Base-by-base conservation (phyloP, 2,888 invertebrate species). In the Sarcophaga variegata region DNA sequence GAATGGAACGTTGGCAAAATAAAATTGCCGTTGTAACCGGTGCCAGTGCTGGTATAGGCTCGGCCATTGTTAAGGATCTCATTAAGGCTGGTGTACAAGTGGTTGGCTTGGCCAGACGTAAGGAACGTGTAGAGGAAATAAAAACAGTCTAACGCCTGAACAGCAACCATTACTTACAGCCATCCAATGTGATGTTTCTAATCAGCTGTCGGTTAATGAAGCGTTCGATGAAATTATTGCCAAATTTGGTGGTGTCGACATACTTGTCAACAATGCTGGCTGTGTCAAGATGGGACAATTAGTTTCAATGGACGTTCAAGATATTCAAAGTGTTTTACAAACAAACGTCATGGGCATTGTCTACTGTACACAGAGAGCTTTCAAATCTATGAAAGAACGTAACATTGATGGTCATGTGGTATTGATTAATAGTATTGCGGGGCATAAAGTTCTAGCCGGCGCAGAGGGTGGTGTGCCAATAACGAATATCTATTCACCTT, bases 11-110 rank as follows among this genome's bases (percentile, higher is more conserved):
- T 71, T 96, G 95, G 95, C 89, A 90, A 6, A 95, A 95, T 86
- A 94, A 95, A 89, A 94, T 95, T 0, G 96, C 95, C 0, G 94
- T 96, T 20, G 95, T 96, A 72, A 96, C 95, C 0, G 96, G 96
- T 2, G 95, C 95, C 12, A 95, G 95, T 90, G 93, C 94, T 0
- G 96, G 96, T 4, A 95, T 96, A 79, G 96, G 95, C 20, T 94
- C 94, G 2, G 94, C 94, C 6, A 93, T 94, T 67, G 92, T 92
- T 6, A 89, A 91, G 86, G 93, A 93, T 79, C 91, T 95, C 54
- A 93, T 94, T 1, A 91, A 93, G 66, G 91, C 93, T 10, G 95
- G 95, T 0, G 88, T 95, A 81, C 93, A 93, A 77, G 95, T 95
- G 0, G 93, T 95, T 1, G 95, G 94, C 0, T 91, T 95, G 88